Base-by-base conservation (phyloP, 2,888 invertebrate species). In the Cryptosula pallasiana region DNA sequence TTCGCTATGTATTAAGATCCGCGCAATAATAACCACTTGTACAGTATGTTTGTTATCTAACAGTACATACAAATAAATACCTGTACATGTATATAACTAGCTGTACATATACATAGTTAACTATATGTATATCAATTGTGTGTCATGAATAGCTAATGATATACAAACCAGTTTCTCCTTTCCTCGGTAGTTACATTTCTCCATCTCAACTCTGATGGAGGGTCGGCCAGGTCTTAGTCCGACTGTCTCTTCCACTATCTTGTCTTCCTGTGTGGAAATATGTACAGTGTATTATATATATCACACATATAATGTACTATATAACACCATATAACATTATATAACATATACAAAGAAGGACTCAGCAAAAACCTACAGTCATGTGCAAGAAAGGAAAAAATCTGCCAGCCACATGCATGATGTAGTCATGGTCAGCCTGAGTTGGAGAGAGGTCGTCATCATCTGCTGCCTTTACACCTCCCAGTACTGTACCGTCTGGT, bases 211-310 rank as follows among this genome's bases (percentile, higher is more conserved):
- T 63, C 63, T 27, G 34, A 63, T 63, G 27, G 27, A 9, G 27
- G 63, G 63, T 9, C 63, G 63, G 27, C 13, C 25, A 9, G 63
- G 63, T 63, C 63, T 27, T 5, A 63, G 27, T 9, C 63, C 63
- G 2, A 63, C 63, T 13, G 27, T 16, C 32, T 63, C 63, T 34
- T 63, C 63, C 9, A 27, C 27, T 9, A 63, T 34, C 20, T 32
- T 9, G 2, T 63, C 63, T 63, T 63, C 63, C 63, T 63, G n/a
- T 25, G n/a, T n/a, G n/a, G n/a, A n/a, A n/a, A n/a, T n/a, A n/a
- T n/a, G n/a, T n/a, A n/a, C n/a, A n/a, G n/a, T n/a, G n/a, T n/a
- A n/a, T n/a, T n/a, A n/a, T n/a, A n/a, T n/a, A n/a, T n/a, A n/a
- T n/a, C n/a, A n/a, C n/a, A n/a, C n/a, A n/a, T n/a, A n/a, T n/a